Evolutionary conservation across 2,797 vertebrate genomes (phyloP).

Genomic region (Tenualosa thibaudeaui): DNA sequence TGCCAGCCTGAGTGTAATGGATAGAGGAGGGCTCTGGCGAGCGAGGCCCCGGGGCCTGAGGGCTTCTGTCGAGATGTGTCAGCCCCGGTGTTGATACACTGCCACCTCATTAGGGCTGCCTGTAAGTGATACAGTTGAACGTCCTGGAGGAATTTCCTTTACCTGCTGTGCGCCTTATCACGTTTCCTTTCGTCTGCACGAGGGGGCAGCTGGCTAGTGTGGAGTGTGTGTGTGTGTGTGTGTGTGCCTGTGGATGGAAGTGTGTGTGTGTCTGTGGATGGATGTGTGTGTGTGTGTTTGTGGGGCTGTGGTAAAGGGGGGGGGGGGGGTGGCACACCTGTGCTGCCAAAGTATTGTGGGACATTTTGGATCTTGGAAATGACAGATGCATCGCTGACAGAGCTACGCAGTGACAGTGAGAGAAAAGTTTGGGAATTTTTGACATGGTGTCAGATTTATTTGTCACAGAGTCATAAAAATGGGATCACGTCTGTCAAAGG

Average conservation of each 20-base stretch:
- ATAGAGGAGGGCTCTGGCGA: slow-evolving; percentile 44
- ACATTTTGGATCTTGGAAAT: neutral
- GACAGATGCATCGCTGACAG: slow-evolving; percentile 5
- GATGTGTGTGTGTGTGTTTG: neutral
- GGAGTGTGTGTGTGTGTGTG: neutral
- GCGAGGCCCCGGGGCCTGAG: slow-evolving; percentile 43
- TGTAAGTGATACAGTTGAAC: slow-evolving; percentile 59
- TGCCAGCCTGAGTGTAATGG: slow-evolving; percentile 61
- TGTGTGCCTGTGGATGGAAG: neutral
- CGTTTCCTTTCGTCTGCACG: neutral
- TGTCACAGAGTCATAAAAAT: slow-evolving; percentile 3
- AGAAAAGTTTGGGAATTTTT: neutral
- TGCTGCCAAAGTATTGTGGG: neutral
- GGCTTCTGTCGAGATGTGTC: slow-evolving; percentile 54
- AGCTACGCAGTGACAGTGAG: neutral
- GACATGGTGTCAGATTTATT: neutral
- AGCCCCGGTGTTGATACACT: slow-evolving; percentile 55
- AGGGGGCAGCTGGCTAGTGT: slow-evolving; percentile 14
- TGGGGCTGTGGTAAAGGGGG: neutral
- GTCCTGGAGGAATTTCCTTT: slow-evolving; percentile 25
- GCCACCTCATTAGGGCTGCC: slow-evolving; percentile 50
- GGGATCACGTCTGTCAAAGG: neutral
- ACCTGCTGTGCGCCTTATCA: slow-evolving; percentile 4
- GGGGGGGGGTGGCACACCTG: neutral
- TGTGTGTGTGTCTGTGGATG: neutral